Evolutionary conservation across 2,888 invertebrate genomes (phyloP), one percentile per base, ranked within the genome.

Genomic region (Andrena hattorfiana): DNA sequence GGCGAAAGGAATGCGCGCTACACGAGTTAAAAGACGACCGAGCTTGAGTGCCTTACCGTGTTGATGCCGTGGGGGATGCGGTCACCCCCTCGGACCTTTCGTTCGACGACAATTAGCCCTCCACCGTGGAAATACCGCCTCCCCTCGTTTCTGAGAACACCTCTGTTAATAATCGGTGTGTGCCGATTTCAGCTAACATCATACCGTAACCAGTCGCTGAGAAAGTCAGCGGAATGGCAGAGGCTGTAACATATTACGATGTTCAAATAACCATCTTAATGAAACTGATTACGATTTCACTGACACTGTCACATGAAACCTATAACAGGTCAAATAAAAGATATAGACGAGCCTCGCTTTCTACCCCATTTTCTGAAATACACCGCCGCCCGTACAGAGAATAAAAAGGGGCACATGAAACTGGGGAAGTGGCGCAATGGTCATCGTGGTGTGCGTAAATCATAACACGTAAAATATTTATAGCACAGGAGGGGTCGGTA

Each of bases 41-140:
- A 90, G 90, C 91, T 92, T 93, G 92, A 93, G 93, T 93, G 93
- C 92, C 92, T 92, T 93, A 92, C 91, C 91, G 90, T 93, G 93
- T 93, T 90, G 89, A 88, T 89, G 90, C 88, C 87, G 82, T 82
- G 83, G 87, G 87, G 87, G 86, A 84, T 87, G 87, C 83, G 89
- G 87, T 87, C 90, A 90, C 89, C 89, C 89, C 89, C 88, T 90
- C 90, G 89, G 87, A 89, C 87, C 89, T 90, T 88, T 87, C 88
- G 86, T 89, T 90, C 89, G 87, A 86, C 86, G 88, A 91, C 90
- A 91, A 91, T 91, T 91, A 90, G 90, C 85, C 84, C 84, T 85
- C 82, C 73, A 77, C 87, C 70, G 70, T 81, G 70, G 81, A 87
- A 87, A 83, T 85, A 77, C 84, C 72, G 77, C 82, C 77, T 85